Conservation (phyloP, 2,888 invertebrate genomes). For the Eupithecia exiguata region DNA sequence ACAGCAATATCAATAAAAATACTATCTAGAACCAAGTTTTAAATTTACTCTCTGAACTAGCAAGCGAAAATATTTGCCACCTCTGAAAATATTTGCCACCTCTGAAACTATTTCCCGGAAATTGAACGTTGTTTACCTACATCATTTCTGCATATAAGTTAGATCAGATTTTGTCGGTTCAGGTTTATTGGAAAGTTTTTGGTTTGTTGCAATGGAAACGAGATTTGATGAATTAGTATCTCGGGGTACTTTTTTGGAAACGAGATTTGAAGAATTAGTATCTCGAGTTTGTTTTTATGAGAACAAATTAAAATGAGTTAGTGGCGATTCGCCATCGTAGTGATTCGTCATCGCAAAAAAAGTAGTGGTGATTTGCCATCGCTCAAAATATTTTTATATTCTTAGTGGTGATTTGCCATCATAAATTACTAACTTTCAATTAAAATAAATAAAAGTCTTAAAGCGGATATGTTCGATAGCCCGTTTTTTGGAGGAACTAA, state of each 20-base stretch:
- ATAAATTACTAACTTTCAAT: too few relatives aligned
- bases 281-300: too few relatives aligned
- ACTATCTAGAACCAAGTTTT: not conserved
- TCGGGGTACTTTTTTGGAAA: not conserved
- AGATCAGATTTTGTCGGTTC: not conserved
- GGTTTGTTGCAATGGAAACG: not conserved
- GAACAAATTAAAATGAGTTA: too few relatives aligned
- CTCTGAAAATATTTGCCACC: not conserved
- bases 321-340: too few relatives aligned
- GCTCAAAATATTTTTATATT: too few relatives aligned
- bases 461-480: too few relatives aligned
- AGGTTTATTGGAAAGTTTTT: not conserved
- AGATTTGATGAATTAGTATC: not conserved
- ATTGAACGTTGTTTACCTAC: not conserved
- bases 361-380: too few relatives aligned
- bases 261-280: too few relatives aligned
- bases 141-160: not conserved
- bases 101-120: slow-evolving; percentile 7
- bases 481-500: too few relatives aligned
- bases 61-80: not conserved
- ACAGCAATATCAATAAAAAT: slow-evolving; percentile 3
- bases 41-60: slow-evolving; percentile 1
- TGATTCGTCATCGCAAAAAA: too few relatives aligned
- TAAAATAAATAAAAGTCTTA: too few relatives aligned
- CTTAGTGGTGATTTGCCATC: too few relatives aligned